Percentiles rank a stretch among this genome's conserved stretches.
Conservation (phyloP, 2,797 vertebrate genomes). For the Bradypodion pumilum region DNA sequence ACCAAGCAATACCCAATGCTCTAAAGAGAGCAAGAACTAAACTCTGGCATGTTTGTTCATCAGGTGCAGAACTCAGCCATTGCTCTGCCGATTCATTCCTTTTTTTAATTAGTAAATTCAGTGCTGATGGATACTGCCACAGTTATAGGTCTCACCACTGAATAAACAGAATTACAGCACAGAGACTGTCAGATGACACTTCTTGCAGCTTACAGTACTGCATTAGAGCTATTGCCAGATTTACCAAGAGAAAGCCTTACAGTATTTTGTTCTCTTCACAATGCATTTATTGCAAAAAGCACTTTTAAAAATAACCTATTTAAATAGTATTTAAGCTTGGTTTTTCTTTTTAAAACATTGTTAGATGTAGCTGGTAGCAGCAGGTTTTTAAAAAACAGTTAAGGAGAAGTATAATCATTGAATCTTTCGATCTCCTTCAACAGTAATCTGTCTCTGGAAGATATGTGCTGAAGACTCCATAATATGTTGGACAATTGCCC, state of each 20-base stretch:
- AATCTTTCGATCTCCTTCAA: no score
- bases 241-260: not conserved
- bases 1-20: not conserved
- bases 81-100: slow-evolving; percentile 10
- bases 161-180: slow-evolving; percentile 11
- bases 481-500: no score
- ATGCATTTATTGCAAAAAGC: not conserved
- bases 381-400: no score
- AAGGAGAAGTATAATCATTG: no score
- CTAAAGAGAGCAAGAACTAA: slow-evolving; percentile 6
- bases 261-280: not conserved
- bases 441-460: no score
- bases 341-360: no score
- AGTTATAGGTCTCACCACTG: not conserved
- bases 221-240: not conserved
- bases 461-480: no score
- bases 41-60: slow-evolving; percentile 21
- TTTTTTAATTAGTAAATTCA: slow-evolving; percentile 19
- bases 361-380: no score
- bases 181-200: not conserved
- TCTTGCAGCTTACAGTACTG: slow-evolving; percentile 5
- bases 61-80: not conserved
- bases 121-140: not conserved
- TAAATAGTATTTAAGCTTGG: no score
- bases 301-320: not conserved